Conservation (phyloP, 2,113 vertebrate genomes). For the Uria aalge region DNA sequence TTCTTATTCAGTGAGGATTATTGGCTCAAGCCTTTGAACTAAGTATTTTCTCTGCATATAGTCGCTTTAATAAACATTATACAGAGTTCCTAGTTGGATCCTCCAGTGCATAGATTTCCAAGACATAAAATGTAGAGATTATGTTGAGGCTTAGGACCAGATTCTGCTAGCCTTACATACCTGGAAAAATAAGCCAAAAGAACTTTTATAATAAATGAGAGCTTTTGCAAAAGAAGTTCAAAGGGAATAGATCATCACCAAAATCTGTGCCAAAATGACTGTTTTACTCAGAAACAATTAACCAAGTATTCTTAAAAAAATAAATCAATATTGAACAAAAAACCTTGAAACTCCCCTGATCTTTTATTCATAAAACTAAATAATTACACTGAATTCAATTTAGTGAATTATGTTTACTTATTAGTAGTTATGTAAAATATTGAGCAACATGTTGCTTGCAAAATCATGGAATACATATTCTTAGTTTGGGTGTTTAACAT, state of each 20-base stretch:
- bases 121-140: slow-evolving; percentile 5
- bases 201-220: neutral
- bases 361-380: neutral
- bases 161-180: neutral
- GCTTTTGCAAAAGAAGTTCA: neutral
- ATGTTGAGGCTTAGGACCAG: neutral
- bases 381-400: neutral
- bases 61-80: slow-evolving; percentile 17
- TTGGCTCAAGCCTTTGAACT: slow-evolving; percentile 17
- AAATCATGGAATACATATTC: neutral
- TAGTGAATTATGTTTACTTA: neutral
- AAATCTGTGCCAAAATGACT: neutral
- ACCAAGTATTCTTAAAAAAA: neutral
- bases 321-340: neutral
- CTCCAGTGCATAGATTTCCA: neutral
- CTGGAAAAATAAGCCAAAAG: neutral
- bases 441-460: neutral
- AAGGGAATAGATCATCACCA: neutral
- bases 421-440: neutral
- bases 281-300: neutral
- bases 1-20: neutral
- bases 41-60: slow-evolving; percentile 2
- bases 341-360: neutral
- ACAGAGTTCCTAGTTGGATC: neutral
- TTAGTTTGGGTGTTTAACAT: neutral